Base-by-base conservation (phyloP, 2,113 vertebrate genomes). In the Gobius niger region DNA sequence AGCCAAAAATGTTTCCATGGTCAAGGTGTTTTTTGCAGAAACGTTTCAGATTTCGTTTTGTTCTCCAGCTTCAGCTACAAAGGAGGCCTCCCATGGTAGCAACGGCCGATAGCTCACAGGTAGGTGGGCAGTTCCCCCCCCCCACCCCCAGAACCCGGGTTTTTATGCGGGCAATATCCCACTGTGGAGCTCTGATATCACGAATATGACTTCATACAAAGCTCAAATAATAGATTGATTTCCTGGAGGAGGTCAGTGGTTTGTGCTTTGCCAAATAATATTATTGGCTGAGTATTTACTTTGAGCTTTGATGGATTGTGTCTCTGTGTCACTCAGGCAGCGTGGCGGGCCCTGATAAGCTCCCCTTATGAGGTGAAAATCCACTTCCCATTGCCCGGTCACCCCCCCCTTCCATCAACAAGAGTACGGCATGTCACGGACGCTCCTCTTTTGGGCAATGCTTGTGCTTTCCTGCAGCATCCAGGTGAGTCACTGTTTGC, bases 11-110 rank as follows among this genome's bases (percentile, higher is more conserved):
- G 91, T 91, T 90, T 91, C 92, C 84, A 93, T 77, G 84, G 88
- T 92, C 88, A 90, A 90, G 91, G 93, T 91, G 93, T 94, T 94
- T 94, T 94, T 94, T 90, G 93, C 93, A 91, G 92, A 94, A 94
- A 93, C 92, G 92, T 93, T 94, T 94, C 93, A 94, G 92, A 93
- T 94, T 94, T 93, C 89, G 92, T 92, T 88, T 86, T 62, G 88
- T 93, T 93, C 93, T 90, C 88, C 73, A 44, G 83, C 90, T 87
- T 89, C 90, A 49, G 72, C 44, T 57, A 24, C 81, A 11, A 34
- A 44, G 79, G 61, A 72, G 57, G 8, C 57, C 18, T 42, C 68
- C 24, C 24, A n/a, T 65, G 75, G 63, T 24, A n/a, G 63, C 61
- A 5, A 52, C 44, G 14, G 57, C n/a, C 44, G 54, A 78, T 70